phyloP scores from a whole-genome alignment of 2,888 invertebrate species.

The Pseudanteris insignis region DNA sequence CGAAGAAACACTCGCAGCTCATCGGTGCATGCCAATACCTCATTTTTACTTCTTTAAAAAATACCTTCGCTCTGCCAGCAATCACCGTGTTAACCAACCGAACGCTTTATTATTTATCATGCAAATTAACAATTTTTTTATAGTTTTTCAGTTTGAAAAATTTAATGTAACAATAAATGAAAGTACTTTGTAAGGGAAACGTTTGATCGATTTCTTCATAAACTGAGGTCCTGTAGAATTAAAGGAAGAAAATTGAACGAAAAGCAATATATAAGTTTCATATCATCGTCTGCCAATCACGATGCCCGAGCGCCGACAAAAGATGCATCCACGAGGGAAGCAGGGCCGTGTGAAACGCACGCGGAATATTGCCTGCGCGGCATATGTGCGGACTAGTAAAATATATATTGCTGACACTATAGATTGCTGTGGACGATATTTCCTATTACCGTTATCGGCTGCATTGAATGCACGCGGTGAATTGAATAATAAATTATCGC shows the following conservation, averaged over 20 bases:
- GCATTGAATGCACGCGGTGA: conserved; percentile 19
- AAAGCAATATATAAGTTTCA: conserved; percentile 34
- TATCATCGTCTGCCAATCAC: conserved; percentile 39
- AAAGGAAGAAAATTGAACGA: conserved; percentile 28
- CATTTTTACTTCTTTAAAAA: too few relatives aligned
- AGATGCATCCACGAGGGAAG: conserved; percentile 23
- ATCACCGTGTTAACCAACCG: too few relatives aligned
- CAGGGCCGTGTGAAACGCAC: conserved; percentile 32
- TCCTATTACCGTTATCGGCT: conserved; percentile 29
- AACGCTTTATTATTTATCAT: too few relatives aligned
- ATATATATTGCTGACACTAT: conserved; percentile 38
- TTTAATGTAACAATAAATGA: background rate
- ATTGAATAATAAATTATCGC: conserved; percentile 31
- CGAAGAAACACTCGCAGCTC: background rate
- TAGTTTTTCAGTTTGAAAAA: too few relatives aligned
- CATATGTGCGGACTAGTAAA: conserved; percentile 38
- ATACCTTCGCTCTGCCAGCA: too few relatives aligned
- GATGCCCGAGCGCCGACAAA: conserved; percentile 23
- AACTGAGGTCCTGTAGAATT: conserved; percentile 23
- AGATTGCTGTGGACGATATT: conserved; percentile 27
- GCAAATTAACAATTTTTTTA: too few relatives aligned
- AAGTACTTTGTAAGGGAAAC: background rate
- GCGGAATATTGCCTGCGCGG: conserved; percentile 32
- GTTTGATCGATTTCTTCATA: conserved; percentile 2
- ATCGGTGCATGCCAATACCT: too few relatives aligned